phyloP scores from a whole-genome alignment of 2,888 invertebrate species.

The Amphipyra berbera region DNA sequence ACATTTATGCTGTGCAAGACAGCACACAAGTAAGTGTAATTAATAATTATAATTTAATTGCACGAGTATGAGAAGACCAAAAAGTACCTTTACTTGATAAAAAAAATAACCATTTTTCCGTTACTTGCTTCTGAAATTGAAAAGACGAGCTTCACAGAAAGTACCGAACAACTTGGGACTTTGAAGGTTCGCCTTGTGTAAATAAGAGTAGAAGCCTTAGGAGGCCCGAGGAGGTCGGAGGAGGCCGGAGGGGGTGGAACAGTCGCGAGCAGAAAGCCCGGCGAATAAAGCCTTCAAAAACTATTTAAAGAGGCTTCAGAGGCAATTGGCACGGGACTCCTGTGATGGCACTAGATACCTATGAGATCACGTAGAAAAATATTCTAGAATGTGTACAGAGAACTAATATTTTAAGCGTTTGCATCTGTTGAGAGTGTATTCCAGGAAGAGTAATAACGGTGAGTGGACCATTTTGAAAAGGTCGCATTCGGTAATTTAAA shows the following conservation, averaged over 20 bases:
- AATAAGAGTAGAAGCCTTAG: constrained; percentile 77
- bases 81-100: constrained; percentile 28
- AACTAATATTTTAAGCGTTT: constrained; percentile 27
- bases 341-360: constrained; percentile 54
- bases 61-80: constrained; percentile 17
- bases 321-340: constrained; percentile 72
- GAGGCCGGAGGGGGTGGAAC: constrained; percentile 51
- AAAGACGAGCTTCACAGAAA: constrained; percentile 66
- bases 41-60: constrained; percentile 18
- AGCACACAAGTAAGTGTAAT: constrained; percentile 2
- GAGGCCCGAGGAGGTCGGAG: constrained; percentile 54
- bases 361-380: constrained; percentile 25
- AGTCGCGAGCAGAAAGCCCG: constrained; percentile 73
- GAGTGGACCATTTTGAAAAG: constrained; percentile 44
- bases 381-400: constrained; percentile 1
- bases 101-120: constrained; percentile 53
- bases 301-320: constrained; percentile 85
- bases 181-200: constrained; percentile 80
- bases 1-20: background rate
- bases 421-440: constrained; percentile 35
- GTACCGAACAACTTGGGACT: constrained; percentile 76
- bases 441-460: constrained; percentile 29
- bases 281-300: constrained; percentile 80
- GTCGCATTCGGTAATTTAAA: constrained; percentile 29
- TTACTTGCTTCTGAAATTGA: constrained; percentile 65